Base-by-base conservation (phyloP, 2,888 invertebrate species). In the Andricus quercusramuli region DNA sequence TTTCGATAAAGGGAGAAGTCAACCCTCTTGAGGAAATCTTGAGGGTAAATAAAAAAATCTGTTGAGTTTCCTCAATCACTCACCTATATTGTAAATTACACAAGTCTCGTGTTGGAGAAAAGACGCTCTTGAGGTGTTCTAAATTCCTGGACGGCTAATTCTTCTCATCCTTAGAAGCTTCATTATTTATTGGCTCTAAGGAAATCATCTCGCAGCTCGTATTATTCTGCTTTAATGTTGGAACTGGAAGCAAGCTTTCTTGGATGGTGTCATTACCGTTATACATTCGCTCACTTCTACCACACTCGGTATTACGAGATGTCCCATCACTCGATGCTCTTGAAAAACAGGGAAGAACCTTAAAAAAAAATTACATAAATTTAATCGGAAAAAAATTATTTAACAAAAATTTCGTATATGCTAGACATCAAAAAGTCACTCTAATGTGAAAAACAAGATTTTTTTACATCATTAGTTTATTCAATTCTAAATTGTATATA, bases 191-290 rank as follows among this genome's bases (percentile, higher is more conserved):
- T 64, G 87, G 86, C 59, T 91, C 89, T 78, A 91, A 80, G 9
- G 88, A 87, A 80, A 91, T 90, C 87, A 91, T 88, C 84, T 92
- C 91, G 82, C 85, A 89, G 59, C 84, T 88, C 44, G 89, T 89
- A 68, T 79, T 83, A 79, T 87, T 89, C 77, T 87, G 87, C 62
- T 79, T 83, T 87, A 67, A 83, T n/a, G 84, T 65, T 56, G 85
- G 82, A 22, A 86, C 86, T 6, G 94, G 94, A 81, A 96, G 90
- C 85, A 96, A 91, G 62, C 95, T 95, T 90, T 96, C 96, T 88
- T 96, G 96, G 86, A 96, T 94, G 2, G 96, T 96, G 86, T 96
- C 96, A 87, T 95, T 96, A 2, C 96, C 96, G 88, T 96, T 97
- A 92, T 96, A 96, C 78, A 96, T 95, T 87, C 96, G 94, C 88